Evolutionary conservation across 2,888 invertebrate species (phyloP).

Genomic region (Platypus cylindrus): DNA sequence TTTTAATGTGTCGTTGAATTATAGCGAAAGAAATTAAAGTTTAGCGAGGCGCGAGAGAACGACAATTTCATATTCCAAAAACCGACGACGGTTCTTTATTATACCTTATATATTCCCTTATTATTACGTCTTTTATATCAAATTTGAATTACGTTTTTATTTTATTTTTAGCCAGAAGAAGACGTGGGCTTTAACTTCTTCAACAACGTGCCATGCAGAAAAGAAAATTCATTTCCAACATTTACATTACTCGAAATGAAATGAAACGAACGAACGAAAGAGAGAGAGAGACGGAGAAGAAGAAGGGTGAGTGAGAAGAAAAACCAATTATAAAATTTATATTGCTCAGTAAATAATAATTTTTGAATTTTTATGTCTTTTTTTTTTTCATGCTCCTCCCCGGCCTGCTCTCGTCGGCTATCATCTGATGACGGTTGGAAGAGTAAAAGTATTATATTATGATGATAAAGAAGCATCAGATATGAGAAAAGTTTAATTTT

Average conservation of each 20-base stretch:
- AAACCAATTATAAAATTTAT: constrained; percentile 8
- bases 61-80: constrained; percentile 30
- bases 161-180: constrained; percentile 7
- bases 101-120: constrained; percentile 27
- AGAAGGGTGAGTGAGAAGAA: too few relatives aligned
- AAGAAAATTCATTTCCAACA: too few relatives aligned
- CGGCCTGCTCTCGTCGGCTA: too few relatives aligned
- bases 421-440: too few relatives aligned
- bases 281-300: too few relatives aligned
- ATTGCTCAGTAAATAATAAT: constrained; percentile 6
- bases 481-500: too few relatives aligned
- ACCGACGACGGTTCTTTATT: constrained; percentile 29
- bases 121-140: constrained; percentile 32
- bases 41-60: constrained; percentile 20
- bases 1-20: constrained; percentile 32
- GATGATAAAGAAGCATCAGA: too few relatives aligned
- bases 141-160: constrained; percentile 14
- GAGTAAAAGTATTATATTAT: too few relatives aligned
- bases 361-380: too few relatives aligned
- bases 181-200: constrained; percentile 5
- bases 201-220: neutral
- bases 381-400: too few relatives aligned
- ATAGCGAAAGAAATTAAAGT: constrained; percentile 32
- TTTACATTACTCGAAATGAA: too few relatives aligned
- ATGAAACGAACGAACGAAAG: too few relatives aligned